A percentile compares a stretch with the other conserved stretches of the same genome.
These are phyloP conservation scores for Dromaius novaehollandiae DNA, from an alignment of 2,113 vertebrate genomes.

Conservation along the genomic window DNA sequence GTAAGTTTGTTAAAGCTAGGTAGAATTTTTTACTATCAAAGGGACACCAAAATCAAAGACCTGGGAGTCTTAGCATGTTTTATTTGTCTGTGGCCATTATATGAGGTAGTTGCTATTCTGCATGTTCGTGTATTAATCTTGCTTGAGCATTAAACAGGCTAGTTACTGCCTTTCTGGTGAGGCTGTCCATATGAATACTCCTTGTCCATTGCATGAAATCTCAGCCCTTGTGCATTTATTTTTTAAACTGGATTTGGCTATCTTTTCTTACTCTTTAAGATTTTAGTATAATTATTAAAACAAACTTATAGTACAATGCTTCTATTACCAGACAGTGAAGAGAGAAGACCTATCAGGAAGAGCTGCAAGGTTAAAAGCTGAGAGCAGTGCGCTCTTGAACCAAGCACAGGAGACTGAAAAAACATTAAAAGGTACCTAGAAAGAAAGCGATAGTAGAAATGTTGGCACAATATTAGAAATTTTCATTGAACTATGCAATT, in stretches of 20 bases:
- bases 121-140: neutral
- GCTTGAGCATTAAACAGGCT: neutral
- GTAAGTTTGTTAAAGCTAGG: neutral
- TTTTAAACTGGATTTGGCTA: neutral
- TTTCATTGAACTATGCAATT: neutral
- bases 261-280: neutral
- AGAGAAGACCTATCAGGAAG: conserved; percentile 81
- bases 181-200: neutral
- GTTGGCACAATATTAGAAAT: neutral
- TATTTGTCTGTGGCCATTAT: neutral
- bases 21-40: neutral
- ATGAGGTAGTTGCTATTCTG: neutral
- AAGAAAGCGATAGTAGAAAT: neutral
- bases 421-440: conserved; percentile 78
- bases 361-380: conserved; percentile 81
- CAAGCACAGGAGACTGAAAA: conserved; percentile 73
- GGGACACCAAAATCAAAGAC: neutral
- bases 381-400: conserved; percentile 71
- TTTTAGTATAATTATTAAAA: neutral
- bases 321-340: conserved; percentile 81
- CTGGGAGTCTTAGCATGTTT: neutral
- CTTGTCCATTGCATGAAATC: neutral
- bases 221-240: neutral
- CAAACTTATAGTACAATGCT: neutral
- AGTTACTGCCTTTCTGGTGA: neutral